A percentile compares a stretch with the other conserved stretches of the same genome.
phyloP scores from a whole-genome alignment of 1,140 invertebrate species.

The Polypedilum vanderplanki region DNA sequence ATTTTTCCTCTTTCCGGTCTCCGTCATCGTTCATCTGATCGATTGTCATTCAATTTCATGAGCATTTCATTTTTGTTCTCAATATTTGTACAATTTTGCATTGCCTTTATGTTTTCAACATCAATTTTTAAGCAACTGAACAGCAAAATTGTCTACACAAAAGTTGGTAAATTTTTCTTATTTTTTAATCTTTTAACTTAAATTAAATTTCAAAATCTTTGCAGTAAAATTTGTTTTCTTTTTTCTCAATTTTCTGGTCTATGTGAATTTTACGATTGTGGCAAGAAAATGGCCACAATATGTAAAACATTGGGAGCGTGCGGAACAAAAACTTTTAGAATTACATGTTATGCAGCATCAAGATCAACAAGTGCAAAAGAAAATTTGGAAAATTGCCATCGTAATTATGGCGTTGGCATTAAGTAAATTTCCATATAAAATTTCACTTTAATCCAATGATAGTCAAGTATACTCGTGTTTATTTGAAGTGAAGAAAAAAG shows the following conservation, averaged over 20 bases:
- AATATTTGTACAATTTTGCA: not conserved
- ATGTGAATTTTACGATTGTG: not conserved
- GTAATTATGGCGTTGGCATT: slow-evolving; percentile 12
- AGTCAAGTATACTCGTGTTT: too few relatives aligned
- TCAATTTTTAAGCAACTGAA: slow-evolving; percentile 21
- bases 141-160: slow-evolving; percentile 18
- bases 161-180: not conserved
- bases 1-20: not conserved
- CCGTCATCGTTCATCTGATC: not conserved
- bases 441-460: not conserved
- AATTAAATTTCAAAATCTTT: not conserved
- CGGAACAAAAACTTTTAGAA: not conserved
- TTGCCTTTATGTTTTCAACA: not conserved
- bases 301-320: slow-evolving; percentile 9
- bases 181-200: not conserved
- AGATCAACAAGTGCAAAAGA: not conserved
- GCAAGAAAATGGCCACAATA: not conserved
- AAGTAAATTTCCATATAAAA: slow-evolving; percentile 15
- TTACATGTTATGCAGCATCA: not conserved
- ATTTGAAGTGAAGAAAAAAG: too few relatives aligned
- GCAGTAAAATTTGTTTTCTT: slow-evolving; percentile 20
- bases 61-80: not conserved
- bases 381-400: slow-evolving; percentile 8
- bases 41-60: not conserved
- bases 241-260: slow-evolving; percentile 1